A percentile compares a stretch with the other conserved stretches of the same genome.
phyloP scores from a whole-genome alignment of 2,888 invertebrate species.

The Euzetes globulus region DNA sequence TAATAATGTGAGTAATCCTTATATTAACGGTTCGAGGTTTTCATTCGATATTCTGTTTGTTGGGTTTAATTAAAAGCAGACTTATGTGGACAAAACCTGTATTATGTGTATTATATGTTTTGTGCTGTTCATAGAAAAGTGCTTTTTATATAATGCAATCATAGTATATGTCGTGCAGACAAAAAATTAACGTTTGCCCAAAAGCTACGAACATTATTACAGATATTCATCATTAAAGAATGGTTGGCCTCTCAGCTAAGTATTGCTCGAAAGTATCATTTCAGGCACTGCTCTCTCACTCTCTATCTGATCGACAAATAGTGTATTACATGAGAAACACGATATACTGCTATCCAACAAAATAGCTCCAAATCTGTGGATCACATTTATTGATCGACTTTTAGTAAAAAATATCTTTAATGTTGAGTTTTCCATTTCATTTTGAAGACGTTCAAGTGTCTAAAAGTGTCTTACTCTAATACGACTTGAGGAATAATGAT shows the following conservation, averaged over 20 bases:
- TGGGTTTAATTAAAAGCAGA: not conserved
- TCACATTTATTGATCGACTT: not conserved
- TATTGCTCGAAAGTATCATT: conserved; percentile 28
- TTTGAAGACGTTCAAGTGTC: too few relatives aligned
- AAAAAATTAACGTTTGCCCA: not conserved
- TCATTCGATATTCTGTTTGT: not conserved
- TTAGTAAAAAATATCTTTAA: not conserved
- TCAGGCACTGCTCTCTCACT: conserved; percentile 7
- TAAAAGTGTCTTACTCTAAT: too few relatives aligned
- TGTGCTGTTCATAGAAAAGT: not conserved
- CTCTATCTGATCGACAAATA: not conserved
- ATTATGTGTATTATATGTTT: not conserved
- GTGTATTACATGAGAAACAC: conserved; percentile 8
- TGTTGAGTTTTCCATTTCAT: too few relatives aligned
- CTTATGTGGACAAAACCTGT: not conserved
- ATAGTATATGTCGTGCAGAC: not conserved
- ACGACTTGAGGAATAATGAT: too few relatives aligned
- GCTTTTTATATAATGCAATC: not conserved
- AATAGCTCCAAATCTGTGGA: not conserved
- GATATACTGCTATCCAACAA: not conserved
- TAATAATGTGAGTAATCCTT: not conserved
- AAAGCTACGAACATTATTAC: conserved; percentile 1
- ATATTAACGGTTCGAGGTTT: not conserved
- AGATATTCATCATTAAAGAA: conserved; percentile 18
- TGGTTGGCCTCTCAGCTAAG: not conserved